Conservation (phyloP, 2,888 invertebrate species). For the Calameuta filiformis region DNA sequence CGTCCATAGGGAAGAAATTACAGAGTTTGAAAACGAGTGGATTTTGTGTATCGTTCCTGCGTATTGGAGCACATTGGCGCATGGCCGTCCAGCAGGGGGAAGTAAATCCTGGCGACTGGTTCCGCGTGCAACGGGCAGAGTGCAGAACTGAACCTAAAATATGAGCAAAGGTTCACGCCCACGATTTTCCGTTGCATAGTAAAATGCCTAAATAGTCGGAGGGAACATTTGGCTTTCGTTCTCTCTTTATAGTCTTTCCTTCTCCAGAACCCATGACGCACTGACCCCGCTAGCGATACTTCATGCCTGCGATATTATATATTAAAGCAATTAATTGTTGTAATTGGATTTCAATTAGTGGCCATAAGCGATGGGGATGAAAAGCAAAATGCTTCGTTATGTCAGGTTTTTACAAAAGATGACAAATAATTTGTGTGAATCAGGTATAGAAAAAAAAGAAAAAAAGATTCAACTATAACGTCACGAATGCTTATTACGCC, state of each 20-base stretch:
- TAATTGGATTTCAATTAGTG: slow-evolving; percentile 62
- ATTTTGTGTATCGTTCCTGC: background rate
- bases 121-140: slow-evolving; percentile 45
- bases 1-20: background rate
- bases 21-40: background rate
- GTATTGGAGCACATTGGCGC: background rate
- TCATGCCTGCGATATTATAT: slow-evolving; percentile 8
- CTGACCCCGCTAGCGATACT: slow-evolving; percentile 11
- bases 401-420: background rate
- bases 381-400: background rate
- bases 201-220: slow-evolving; percentile 52
- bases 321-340: slow-evolving; percentile 57
- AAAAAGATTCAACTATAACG: background rate
- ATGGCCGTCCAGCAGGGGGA: slow-evolving; percentile 10
- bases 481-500: background rate
- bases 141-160: slow-evolving; percentile 54
- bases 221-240: slow-evolving; percentile 4
- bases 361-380: slow-evolving; percentile 38
- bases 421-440: too few species aligned
- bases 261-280: background rate
- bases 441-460: too few species aligned
- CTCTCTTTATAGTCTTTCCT: slow-evolving; percentile 7
- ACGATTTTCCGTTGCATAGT: slow-evolving; percentile 42
- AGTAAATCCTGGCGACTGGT: background rate
- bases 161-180: slow-evolving; percentile 56